Percentiles rank a stretch among this genome's conserved stretches.
Conservation (phyloP, 1,140 invertebrate genomes). For the Mercenaria mercenaria region DNA sequence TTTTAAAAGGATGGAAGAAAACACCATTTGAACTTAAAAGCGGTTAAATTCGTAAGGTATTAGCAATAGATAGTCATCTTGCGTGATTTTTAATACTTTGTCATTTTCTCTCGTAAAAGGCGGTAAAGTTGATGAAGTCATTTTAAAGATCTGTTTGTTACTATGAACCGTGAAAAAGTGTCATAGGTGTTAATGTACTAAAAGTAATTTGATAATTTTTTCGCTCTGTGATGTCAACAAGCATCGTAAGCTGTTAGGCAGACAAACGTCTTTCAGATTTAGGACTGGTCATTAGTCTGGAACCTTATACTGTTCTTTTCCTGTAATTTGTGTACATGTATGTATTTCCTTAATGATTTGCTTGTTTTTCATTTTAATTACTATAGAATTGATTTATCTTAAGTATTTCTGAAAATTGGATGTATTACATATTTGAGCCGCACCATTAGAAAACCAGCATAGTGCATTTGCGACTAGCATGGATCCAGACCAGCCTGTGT, state of each 20-base stretch:
- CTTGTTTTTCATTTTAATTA: no score
- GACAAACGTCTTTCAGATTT: background rate
- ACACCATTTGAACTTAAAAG: background rate
- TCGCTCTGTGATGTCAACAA: background rate
- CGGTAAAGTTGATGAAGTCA: conserved; percentile 17
- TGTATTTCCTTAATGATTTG: no score
- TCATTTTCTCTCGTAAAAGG: background rate
- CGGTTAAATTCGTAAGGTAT: conserved; percentile 15
- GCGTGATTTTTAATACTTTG: background rate
- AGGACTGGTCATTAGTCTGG: background rate
- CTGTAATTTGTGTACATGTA: no score
- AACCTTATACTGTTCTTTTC: no score
- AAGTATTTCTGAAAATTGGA: no score
- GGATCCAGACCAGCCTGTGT: no score
- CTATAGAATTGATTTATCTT: no score
- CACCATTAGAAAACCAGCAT: no score
- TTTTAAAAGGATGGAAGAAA: conserved; percentile 27
- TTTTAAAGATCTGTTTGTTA: background rate
- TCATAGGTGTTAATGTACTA: background rate
- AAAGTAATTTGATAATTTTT: background rate
- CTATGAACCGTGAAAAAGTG: conserved; percentile 17
- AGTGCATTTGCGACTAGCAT: no score
- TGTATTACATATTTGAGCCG: no score
- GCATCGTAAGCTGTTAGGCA: background rate
- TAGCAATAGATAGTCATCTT: conserved; percentile 25